Base-by-base conservation (phyloP, 2,888 invertebrate species). In the Euproctis similis region DNA sequence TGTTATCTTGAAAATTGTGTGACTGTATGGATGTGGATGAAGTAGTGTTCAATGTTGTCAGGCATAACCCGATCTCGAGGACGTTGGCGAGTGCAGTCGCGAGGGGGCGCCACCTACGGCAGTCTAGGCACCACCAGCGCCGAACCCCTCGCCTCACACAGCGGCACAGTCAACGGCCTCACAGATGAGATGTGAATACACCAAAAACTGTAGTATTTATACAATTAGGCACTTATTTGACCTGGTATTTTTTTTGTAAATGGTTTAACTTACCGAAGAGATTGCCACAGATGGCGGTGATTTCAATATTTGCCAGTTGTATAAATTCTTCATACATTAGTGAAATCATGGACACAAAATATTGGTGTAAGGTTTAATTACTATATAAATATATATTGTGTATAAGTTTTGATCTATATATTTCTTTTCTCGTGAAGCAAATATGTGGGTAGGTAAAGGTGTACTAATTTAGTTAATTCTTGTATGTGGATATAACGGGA, bases 31-130 rank as follows among this genome's bases (percentile, higher is more conserved):
- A 16, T 44, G 34, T 47, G 31, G n/a, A 39, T 38, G 38, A 42
- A 35, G 27, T 24, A 34, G 34, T 34, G 13, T 34, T 39, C n/a
- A n/a, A 26, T 40, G 31, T 47, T 40, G 34, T 25, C 68, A 85
- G 85, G 85, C 85, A 80, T 85, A 85, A 84, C 85, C 68, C 66
- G 82, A 59, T 68, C 72, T 65, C 70, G 81, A 75, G 75, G 77
- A 65, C 76, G 77, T 57, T 68, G 69, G 75, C 70, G 74, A 58
- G 66, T 74, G 59, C 62, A 57, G 58, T 57, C 68, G 62, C 66
- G 71, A 63, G 70, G 80, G 70, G 82, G 84, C 69, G 75, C 76
- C 76, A 73, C 88, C 88, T 88, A 88, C 88, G 86, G 87, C 87
- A 88, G 88, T 88, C 75, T 88, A 85, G 86, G 76, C 57, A 53